These are phyloP conservation scores for Odontothrips loti DNA, from an alignment of 2,888 invertebrate species.

Conservation along the genomic window DNA sequence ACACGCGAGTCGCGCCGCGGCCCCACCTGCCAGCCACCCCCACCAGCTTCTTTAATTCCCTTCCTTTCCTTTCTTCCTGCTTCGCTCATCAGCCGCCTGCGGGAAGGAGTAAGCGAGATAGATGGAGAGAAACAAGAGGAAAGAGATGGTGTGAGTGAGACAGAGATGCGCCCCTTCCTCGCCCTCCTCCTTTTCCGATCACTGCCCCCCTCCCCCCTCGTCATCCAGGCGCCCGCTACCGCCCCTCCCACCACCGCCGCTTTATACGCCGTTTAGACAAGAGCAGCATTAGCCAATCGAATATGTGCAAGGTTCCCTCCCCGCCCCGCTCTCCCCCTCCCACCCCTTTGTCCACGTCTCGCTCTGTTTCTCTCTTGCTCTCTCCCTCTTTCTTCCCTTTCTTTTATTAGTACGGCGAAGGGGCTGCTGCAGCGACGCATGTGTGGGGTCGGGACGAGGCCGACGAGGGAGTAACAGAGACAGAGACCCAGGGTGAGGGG, in stretches of 20 bases:
- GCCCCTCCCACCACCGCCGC: constrained; percentile 9
- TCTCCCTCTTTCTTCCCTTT: not conserved
- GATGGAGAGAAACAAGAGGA: not conserved
- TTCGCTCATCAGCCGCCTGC: not conserved
- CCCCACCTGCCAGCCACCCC: not conserved
- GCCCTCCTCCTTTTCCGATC: not conserved
- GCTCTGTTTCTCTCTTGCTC: not conserved
- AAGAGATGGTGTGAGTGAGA: not conserved
- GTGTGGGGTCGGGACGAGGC: not conserved
- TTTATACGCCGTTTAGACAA: constrained; percentile 4
- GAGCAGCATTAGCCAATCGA: constrained; percentile 24
- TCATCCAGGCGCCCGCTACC: not conserved
- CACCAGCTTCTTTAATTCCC: not conserved
- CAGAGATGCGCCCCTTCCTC: not conserved
- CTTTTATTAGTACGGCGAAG: not conserved
- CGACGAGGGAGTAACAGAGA: not conserved
- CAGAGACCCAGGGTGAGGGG: not conserved
- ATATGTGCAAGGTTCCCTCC: not conserved
- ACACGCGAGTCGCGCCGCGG: too few relatives aligned
- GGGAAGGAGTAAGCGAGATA: not conserved
- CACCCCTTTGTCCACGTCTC: not conserved
- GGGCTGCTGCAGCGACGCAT: not conserved
- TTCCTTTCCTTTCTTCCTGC: not conserved
- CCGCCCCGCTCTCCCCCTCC: not conserved
- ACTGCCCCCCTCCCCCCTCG: not conserved